Conservation (phyloP, 1,140 invertebrate genomes). For the Triops longicaudatus region DNA sequence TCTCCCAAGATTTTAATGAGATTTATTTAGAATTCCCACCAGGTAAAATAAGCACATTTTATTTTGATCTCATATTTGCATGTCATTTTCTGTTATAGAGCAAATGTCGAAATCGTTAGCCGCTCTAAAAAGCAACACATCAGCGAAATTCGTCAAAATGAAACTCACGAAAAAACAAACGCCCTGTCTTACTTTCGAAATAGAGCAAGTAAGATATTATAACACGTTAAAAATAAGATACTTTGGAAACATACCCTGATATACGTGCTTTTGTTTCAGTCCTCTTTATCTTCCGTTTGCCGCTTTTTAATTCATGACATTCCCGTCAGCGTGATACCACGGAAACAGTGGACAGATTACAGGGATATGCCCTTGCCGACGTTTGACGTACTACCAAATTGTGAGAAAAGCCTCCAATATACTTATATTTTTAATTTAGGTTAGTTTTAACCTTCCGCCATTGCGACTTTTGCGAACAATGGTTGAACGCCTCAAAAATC, state of each 20-base stretch:
- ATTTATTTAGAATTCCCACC: neutral
- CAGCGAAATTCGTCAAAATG: constrained; percentile 4
- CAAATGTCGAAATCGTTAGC: neutral
- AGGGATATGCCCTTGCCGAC: neutral
- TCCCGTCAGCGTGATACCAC: neutral
- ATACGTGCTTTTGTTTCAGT: neutral
- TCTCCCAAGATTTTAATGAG: neutral
- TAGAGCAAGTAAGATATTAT: neutral
- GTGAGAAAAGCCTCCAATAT: neutral
- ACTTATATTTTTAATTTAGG: neutral
- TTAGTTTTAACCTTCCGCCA: neutral
- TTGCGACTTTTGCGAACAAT: neutral
- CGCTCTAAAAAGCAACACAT: neutral
- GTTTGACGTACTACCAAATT: neutral
- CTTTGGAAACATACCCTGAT: neutral
- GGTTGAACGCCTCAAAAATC: constrained; percentile 1
- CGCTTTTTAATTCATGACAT: constrained; percentile 4
- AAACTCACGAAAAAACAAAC: neutral
- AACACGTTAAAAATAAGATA: neutral
- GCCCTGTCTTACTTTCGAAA: neutral
- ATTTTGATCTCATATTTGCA: neutral
- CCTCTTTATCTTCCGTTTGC: neutral
- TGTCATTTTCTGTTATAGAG: neutral
- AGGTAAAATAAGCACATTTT: neutral
- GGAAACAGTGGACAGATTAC: neutral